A percentile compares a stretch with the other conserved stretches of the same genome.
Conservation (phyloP, 2,888 invertebrate species). For the Apotomis capreana region DNA sequence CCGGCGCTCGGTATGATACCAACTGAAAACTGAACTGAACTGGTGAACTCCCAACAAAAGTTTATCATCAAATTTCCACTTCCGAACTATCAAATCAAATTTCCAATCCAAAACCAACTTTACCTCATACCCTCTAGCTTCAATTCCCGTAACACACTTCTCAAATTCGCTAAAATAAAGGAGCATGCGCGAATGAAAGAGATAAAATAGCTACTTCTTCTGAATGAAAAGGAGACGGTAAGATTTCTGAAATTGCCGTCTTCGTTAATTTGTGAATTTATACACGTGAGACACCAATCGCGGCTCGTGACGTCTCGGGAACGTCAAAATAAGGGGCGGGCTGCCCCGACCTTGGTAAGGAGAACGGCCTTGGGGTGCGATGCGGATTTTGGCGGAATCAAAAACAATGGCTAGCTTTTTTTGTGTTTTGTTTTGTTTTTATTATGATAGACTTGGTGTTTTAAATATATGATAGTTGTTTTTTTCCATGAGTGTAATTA, state of each 20-base stretch:
- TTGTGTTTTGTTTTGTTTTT: no score
- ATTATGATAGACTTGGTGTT: no score
- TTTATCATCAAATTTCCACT: slow-evolving; percentile 38
- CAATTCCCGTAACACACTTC: slow-evolving; percentile 29
- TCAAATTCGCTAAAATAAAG: slow-evolving; percentile 27
- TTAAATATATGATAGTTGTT: no score
- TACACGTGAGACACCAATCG: slow-evolving; percentile 50
- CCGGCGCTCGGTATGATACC: slow-evolving; percentile 1
- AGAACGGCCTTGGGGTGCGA: slow-evolving; percentile 17
- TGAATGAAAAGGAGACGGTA: slow-evolving; percentile 51
- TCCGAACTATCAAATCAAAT: slow-evolving; percentile 12
- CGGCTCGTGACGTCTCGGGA: slow-evolving; percentile 41
- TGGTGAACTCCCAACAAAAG: slow-evolving; percentile 23
- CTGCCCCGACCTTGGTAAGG: slow-evolving; percentile 19
- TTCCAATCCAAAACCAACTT: slow-evolving; percentile 48
- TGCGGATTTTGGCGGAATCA: not conserved
- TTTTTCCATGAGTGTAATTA: no score
- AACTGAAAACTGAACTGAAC: no score
- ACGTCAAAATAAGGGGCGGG: slow-evolving; percentile 18
- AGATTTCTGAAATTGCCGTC: slow-evolving; percentile 49
- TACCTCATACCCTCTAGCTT: slow-evolving; percentile 53
- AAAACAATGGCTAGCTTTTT: no score
- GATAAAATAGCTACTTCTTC: slow-evolving; percentile 44
- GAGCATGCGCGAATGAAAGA: slow-evolving; percentile 70
- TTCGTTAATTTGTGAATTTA: slow-evolving; percentile 48